A percentile compares a stretch with the other conserved stretches of the same genome.
Conservation (phyloP, 2,888 invertebrate genomes). For the Lagria hirta region DNA sequence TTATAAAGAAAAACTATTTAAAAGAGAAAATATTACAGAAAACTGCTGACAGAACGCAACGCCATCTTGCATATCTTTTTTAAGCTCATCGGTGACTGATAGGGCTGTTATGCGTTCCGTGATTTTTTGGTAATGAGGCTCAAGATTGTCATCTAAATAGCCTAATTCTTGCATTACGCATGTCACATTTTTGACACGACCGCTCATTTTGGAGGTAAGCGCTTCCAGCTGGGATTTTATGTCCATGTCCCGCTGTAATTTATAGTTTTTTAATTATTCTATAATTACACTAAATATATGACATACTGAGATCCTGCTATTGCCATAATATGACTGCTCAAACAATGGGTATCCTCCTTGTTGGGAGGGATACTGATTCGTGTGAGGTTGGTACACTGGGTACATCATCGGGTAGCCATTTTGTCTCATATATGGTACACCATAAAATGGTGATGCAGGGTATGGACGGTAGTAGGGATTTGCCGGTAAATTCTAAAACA, state of each 20-base stretch:
- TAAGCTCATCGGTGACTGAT: conserved; percentile 63
- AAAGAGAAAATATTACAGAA: too few species aligned
- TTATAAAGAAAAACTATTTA: too few species aligned
- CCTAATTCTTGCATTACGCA: conserved; percentile 74
- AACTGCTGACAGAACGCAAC: conserved; percentile 70
- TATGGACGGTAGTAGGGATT: conserved; percentile 56
- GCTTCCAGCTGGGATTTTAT: conserved; percentile 63
- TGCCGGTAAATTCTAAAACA: too few species aligned
- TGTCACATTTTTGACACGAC: conserved; percentile 63
- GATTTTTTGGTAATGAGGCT: conserved; percentile 67
- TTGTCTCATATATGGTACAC: conserved; percentile 7
- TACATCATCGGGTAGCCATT: conserved; percentile 49
- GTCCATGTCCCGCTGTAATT: conserved; percentile 62
- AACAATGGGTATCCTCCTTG: conserved; percentile 51
- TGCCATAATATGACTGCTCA: conserved; percentile 50
- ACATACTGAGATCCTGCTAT: conserved; percentile 63
- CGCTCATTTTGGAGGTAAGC: conserved; percentile 58
- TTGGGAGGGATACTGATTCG: conserved; percentile 41
- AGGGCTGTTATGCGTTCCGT: conserved; percentile 62
- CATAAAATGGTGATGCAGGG: conserved; percentile 37
- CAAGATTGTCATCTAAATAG: conserved; percentile 66
- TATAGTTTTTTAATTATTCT: conserved; percentile 2
- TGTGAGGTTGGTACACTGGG: conserved; percentile 56
- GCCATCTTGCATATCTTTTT: conserved; percentile 67
- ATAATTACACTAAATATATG: not conserved